phyloP scores from a whole-genome alignment of 2,797 vertebrate genomes.

The Phyllotis vaccarum region DNA sequence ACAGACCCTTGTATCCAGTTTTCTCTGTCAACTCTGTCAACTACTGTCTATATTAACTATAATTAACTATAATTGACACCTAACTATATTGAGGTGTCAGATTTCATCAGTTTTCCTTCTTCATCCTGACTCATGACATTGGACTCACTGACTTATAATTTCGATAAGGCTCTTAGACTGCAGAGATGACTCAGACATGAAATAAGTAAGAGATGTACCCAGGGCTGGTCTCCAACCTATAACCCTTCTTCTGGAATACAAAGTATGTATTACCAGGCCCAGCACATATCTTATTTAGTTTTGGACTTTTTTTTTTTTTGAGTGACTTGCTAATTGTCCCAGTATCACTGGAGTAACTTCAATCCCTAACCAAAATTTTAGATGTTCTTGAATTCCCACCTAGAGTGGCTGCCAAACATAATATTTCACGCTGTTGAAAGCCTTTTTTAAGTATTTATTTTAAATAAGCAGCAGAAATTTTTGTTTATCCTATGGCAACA shows the following conservation, averaged over 20 bases:
- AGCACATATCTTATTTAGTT: background rate
- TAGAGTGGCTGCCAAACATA: background rate
- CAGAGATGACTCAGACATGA: background rate
- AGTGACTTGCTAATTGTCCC: background rate
- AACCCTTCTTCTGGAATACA: background rate
- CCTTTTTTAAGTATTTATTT: slow-evolving; percentile 12
- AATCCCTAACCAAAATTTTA: background rate
- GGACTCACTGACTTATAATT: background rate
- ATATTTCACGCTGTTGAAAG: background rate
- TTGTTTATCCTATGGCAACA: background rate
- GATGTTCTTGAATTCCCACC: background rate
- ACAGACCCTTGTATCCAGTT: background rate
- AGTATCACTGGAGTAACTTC: background rate
- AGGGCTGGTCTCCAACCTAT: background rate
- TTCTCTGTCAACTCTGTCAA: background rate
- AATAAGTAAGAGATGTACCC: background rate
- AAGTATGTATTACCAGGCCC: too few relatives aligned
- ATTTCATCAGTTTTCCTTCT: slow-evolving; percentile 53
- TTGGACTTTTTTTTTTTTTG: background rate
- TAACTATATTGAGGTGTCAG: too few relatives aligned
- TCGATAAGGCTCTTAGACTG: background rate
- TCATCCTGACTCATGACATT: background rate
- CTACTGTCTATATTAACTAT: too few relatives aligned
- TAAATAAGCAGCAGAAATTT: background rate
- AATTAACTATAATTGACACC: too few relatives aligned